These are phyloP conservation scores for Amphimallon solstitiale DNA, from an alignment of 2,888 invertebrate genomes.

Conservation along the genomic window DNA sequence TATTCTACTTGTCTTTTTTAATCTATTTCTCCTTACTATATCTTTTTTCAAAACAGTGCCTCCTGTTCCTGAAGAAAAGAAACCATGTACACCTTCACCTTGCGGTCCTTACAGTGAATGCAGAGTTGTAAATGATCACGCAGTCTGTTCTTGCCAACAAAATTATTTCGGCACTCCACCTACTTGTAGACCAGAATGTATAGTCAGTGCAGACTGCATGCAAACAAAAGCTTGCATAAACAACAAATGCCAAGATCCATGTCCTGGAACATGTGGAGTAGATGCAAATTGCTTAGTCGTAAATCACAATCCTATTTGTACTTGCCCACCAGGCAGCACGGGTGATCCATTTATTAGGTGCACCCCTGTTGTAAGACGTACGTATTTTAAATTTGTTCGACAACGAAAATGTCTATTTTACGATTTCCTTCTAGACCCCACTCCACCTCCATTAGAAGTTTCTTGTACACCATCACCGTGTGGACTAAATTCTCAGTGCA, in stretches of 20 bases:
- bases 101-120: constrained; percentile 86
- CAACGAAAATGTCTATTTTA: not conserved
- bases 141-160: constrained; percentile 82
- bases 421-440: constrained; percentile 64
- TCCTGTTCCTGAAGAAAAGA: constrained; percentile 56
- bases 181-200: constrained; percentile 82
- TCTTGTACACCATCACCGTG: constrained; percentile 87
- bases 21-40: constrained; percentile 31
- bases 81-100: constrained; percentile 75
- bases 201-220: constrained; percentile 84
- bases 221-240: constrained; percentile 83
- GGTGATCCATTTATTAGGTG: constrained; percentile 88
- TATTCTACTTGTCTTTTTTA: constrained; percentile 23
- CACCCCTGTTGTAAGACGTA: constrained; percentile 71
- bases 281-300: constrained; percentile 85
- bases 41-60: constrained; percentile 47
- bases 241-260: constrained; percentile 84
- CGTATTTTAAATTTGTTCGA: constrained; percentile 55
- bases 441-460: constrained; percentile 62
- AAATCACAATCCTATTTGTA: constrained; percentile 88
- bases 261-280: constrained; percentile 83
- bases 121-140: constrained; percentile 75
- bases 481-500: constrained; percentile 85
- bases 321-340: constrained; percentile 77
- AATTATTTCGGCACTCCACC: constrained; percentile 83